phyloP scores from a whole-genome alignment of 1,140 invertebrate species.

The Lethrus apterus region DNA sequence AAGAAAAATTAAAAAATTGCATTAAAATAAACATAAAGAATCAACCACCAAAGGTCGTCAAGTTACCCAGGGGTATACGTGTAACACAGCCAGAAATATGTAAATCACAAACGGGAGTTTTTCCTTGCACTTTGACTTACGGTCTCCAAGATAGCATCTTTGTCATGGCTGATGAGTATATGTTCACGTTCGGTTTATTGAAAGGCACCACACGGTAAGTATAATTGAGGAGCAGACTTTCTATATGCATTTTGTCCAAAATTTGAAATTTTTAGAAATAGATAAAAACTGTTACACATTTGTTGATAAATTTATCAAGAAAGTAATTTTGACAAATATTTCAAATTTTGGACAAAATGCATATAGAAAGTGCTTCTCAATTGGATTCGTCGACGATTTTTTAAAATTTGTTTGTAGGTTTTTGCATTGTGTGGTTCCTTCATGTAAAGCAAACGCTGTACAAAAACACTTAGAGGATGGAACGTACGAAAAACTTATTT shows the following conservation, averaged over 20 bases:
- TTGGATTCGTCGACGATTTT: too few relatives aligned
- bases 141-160: constrained; percentile 24
- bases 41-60: neutral
- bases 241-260: too few relatives aligned
- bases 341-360: too few relatives aligned
- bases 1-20: neutral
- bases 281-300: too few relatives aligned
- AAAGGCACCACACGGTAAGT: constrained; percentile 28
- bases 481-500: constrained; percentile 18
- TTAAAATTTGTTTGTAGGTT: constrained; percentile 18
- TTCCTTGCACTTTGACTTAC: constrained; percentile 11
- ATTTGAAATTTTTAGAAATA: too few relatives aligned
- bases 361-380: too few relatives aligned
- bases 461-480: constrained; percentile 15
- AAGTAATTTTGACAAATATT: too few relatives aligned
- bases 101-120: constrained; percentile 20
- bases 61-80: constrained; percentile 19
- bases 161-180: constrained; percentile 25
- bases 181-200: constrained; percentile 27
- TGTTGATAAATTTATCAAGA: too few relatives aligned
- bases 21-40: constrained; percentile 3
- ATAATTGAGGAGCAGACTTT: too few relatives aligned
- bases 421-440: constrained; percentile 24
- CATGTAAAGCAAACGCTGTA: constrained; percentile 22
- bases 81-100: constrained; percentile 18